phyloP scores from a whole-genome alignment of 2,888 invertebrate genomes.

The Tortricodes alternella region DNA sequence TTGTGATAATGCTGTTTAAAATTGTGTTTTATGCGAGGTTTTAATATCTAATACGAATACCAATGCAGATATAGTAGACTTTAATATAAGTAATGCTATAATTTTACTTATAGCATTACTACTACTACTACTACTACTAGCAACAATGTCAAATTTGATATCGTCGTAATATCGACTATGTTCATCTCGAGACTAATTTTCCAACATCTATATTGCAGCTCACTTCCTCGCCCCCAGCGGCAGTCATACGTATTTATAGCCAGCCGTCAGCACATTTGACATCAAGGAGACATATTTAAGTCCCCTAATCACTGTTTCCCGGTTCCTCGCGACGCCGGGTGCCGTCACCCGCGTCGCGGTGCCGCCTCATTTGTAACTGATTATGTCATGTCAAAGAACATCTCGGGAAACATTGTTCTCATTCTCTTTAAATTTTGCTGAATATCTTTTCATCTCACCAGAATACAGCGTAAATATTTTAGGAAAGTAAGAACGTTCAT shows the following conservation, averaged over 20 bases:
- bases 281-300: slow-evolving; percentile 6
- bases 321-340: background rate
- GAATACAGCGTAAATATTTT: no score
- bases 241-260: background rate
- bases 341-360: background rate
- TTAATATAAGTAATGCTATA: no score
- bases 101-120: no score
- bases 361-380: slow-evolving; percentile 15
- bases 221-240: background rate
- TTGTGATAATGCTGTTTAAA: no score
- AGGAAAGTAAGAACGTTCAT: no score
- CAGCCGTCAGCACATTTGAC: background rate
- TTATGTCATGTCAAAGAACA: slow-evolving; percentile 7
- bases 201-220: background rate
- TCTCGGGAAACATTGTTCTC: background rate
- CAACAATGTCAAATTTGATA: no score
- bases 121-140: no score
- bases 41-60: no score
- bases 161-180: no score
- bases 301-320: background rate
- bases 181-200: no score
- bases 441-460: background rate
- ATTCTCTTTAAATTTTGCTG: background rate
- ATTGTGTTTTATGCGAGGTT: no score
- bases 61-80: no score